Percentiles rank a stretch among this genome's conserved stretches.
phyloP scores from a whole-genome alignment of 2,797 vertebrate species.

The Bradypodion ventrale region DNA sequence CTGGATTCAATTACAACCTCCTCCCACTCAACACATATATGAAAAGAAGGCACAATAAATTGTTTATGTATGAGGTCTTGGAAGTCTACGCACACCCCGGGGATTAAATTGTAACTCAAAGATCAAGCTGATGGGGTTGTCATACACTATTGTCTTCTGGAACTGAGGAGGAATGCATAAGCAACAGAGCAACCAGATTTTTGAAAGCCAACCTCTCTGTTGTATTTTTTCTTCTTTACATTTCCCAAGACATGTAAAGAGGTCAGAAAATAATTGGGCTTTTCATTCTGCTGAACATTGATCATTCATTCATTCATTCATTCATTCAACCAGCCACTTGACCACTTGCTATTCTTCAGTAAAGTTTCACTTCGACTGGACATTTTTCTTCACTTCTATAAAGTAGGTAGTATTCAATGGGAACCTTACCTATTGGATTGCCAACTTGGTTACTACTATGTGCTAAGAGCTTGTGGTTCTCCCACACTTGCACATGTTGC shows the following conservation, averaged over 20 bases:
- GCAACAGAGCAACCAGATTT: background rate
- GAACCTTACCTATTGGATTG: background rate
- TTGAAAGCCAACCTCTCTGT: background rate
- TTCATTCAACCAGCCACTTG: background rate
- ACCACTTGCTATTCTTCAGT: background rate
- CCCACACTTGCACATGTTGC: no score
- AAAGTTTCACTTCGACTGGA: background rate
- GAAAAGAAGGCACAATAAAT: constrained; percentile 26
- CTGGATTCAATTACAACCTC: background rate
- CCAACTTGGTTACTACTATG: background rate
- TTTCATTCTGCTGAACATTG: background rate
- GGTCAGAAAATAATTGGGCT: background rate
- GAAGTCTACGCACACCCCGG: background rate
- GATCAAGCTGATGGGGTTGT: background rate
- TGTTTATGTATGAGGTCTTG: constrained; percentile 6
- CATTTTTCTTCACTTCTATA: background rate
- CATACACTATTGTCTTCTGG: constrained; percentile 14
- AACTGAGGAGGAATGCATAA: background rate
- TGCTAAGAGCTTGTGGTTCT: no score
- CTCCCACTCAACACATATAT: background rate
- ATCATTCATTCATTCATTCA: background rate
- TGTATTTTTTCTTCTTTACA: background rate
- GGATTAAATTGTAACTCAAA: constrained; percentile 9
- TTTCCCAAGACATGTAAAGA: background rate
- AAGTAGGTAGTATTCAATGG: background rate